Evolutionary conservation across 2,113 vertebrate species (phyloP), one percentile per base, ranked within the genome.

Genomic region (Elephantulus edwardii): DNA sequence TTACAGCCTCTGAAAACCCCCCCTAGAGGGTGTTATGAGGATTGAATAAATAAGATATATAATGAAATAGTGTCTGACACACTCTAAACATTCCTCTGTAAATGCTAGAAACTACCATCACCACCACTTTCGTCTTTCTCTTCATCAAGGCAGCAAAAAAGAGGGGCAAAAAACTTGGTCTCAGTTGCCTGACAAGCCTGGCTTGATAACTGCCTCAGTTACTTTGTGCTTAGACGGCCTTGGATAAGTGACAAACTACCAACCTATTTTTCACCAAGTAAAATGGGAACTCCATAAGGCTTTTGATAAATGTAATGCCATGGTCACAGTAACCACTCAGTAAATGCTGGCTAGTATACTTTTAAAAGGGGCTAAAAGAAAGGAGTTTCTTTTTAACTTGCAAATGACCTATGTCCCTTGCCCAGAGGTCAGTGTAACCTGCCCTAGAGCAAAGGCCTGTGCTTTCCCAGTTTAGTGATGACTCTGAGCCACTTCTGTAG

Each of bases 291-390:
- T 88, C 72, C 78, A 44, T 77, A 80, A 84, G 35, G 50, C n/a
- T 89, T 35, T 74, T 71, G 52, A 68, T 82, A 95, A 62, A 48
- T 52, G 1, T 83, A 42, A n/a, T 74, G 46, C 40, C 60, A 48
- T 74, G 44, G 44, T 70, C 64, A 81, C 38, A 91, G 28, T 79
- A 78, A 60, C 46, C n/a, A 66, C 22, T 91, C 60, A 78, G 8
- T 84, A 74, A 72, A 78, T 82, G 56, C 70, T 91, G n/a, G 24
- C 11, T 66, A 17, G 86, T 80, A 62, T 81, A 86, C 85, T 78
- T 86, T 22, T n/a, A 54, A 92, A 88, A 40, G 56, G 40, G 16
- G 44, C 91, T 82, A 77, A 95, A 89, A 78, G 84, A 86, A 90
- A 26, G 74, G 44, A 83, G 66, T 80, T 90, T 92, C 22, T 66